A percentile compares a stretch with the other conserved stretches of the same genome.
These are phyloP conservation scores for Vulpes ferrilata DNA, from an alignment of 2,113 vertebrate genomes.

Conservation along the genomic window DNA sequence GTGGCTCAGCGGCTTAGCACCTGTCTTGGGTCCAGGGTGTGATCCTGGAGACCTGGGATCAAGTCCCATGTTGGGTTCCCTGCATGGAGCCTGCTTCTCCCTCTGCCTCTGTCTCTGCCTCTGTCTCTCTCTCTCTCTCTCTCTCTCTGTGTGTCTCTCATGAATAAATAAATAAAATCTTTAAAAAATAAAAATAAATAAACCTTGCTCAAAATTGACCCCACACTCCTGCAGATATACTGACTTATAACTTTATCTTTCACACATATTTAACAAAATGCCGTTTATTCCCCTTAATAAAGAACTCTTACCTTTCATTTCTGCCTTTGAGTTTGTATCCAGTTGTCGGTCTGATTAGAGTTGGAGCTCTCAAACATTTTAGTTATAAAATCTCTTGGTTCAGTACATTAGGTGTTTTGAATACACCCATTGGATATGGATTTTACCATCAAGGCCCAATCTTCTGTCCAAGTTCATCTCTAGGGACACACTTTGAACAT, in stretches of 20 bases:
- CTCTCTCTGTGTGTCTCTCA: too few species aligned
- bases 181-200: too few species aligned
- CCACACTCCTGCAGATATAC: too few species aligned
- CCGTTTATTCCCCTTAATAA: background rate
- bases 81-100: too few species aligned
- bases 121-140: too few species aligned
- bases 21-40: too few species aligned
- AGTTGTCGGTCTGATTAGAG: background rate
- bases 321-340: background rate
- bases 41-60: too few species aligned
- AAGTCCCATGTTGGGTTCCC: too few species aligned
- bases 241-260: background rate
- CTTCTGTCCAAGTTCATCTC: background rate
- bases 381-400: background rate
- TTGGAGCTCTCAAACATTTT: background rate
- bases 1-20: too few species aligned
- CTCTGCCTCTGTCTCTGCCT: too few species aligned
- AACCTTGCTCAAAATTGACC: background rate
- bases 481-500: background rate
- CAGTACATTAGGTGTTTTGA: background rate
- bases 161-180: too few species aligned
- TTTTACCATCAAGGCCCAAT: background rate
- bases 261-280: background rate
- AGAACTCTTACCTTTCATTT: background rate
- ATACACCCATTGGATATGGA: rapidly evolving